A percentile compares a stretch with the other conserved stretches of the same genome.
Conservation (phyloP, 2,113 vertebrate genomes). For the Dromiciops gliroides region DNA sequence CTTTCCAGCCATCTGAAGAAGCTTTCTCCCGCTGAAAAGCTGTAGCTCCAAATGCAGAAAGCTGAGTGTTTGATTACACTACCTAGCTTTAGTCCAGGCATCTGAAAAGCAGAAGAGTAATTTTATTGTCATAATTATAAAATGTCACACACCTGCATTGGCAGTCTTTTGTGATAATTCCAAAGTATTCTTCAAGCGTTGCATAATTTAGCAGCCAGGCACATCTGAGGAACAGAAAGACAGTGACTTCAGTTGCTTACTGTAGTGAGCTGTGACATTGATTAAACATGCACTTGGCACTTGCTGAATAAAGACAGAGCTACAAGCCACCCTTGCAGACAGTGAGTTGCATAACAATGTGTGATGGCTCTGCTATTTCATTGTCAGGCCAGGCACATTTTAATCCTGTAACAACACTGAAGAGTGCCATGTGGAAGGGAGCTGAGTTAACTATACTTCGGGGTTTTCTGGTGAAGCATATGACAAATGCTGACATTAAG, state of each 20-base stretch:
- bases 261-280: constrained; percentile 82
- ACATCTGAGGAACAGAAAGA: constrained; percentile 70
- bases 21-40: constrained; percentile 74
- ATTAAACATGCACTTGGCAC: constrained; percentile 84
- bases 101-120: constrained; percentile 62
- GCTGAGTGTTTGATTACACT: constrained; percentile 68
- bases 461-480: constrained; percentile 67
- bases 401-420: constrained; percentile 63
- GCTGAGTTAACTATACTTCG: constrained; percentile 64
- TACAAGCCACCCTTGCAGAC: constrained; percentile 82
- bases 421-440: constrained; percentile 57
- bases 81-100: constrained; percentile 73
- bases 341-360: constrained; percentile 81
- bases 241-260: constrained; percentile 77
- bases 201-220: constrained; percentile 84
- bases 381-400: constrained; percentile 80
- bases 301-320: constrained; percentile 82
- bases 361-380: constrained; percentile 76
- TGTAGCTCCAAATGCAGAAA: constrained; percentile 76
- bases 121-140: constrained; percentile 60
- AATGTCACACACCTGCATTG: constrained; percentile 77
- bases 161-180: constrained; percentile 80
- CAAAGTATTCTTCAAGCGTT: constrained; percentile 83
- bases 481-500: constrained; percentile 77
- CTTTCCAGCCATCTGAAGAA: constrained; percentile 73